These are phyloP conservation scores for Penaeus japonicus DNA, from an alignment of 1,140 invertebrate genomes.

Conservation along the genomic window DNA sequence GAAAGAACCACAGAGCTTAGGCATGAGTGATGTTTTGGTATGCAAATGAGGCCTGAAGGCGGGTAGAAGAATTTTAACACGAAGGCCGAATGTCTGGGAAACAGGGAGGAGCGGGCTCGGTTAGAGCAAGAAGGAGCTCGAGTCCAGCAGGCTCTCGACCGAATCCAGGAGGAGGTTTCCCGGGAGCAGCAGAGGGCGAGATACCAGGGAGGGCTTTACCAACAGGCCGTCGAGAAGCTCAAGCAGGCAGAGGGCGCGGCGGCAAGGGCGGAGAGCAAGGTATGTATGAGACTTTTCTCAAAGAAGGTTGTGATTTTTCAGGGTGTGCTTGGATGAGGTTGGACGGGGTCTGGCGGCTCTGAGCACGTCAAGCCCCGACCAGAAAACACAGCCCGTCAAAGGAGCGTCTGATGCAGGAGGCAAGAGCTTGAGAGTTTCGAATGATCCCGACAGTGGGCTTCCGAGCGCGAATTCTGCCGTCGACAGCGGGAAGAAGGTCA, in stretches of 20 bases:
- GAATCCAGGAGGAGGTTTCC: background rate
- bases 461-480: background rate
- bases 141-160: conserved; percentile 3
- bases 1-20: too few species aligned
- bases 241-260: background rate
- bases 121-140: background rate
- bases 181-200: conserved; percentile 14
- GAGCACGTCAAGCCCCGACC: background rate
- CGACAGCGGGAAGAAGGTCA: background rate
- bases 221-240: conserved; percentile 29
- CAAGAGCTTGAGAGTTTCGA: too few species aligned
- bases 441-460: too few species aligned
- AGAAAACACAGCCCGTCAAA: too few species aligned
- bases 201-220: conserved; percentile 21
- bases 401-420: too few species aligned
- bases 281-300: background rate
- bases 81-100: background rate
- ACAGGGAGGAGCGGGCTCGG: background rate
- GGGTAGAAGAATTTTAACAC: too few species aligned
- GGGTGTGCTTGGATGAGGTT: conserved; percentile 30
- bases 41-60: too few species aligned
- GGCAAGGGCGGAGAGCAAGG: conserved; percentile 7
- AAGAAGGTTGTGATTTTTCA: background rate
- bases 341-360: conserved; percentile 17
- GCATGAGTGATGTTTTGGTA: too few species aligned